Conservation (phyloP, 2,113 vertebrate species). For the Siniperca chuatsi region DNA sequence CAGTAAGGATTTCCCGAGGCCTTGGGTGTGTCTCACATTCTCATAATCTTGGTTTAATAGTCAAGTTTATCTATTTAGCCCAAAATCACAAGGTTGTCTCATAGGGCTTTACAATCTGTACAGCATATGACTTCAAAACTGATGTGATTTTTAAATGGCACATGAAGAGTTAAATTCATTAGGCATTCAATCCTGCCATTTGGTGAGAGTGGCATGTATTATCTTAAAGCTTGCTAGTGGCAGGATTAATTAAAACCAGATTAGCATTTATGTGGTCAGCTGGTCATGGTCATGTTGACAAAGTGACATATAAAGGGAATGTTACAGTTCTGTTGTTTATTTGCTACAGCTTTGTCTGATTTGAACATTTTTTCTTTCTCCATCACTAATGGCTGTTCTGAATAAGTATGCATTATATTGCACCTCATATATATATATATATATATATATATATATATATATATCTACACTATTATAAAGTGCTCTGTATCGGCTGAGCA, state of each 20-base stretch:
- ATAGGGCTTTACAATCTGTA: not conserved
- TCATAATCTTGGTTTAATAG: not conserved
- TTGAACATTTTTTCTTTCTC: not conserved
- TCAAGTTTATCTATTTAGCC: not conserved
- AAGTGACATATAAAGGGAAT: not conserved
- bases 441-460: no score
- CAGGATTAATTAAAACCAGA: slow-evolving; percentile 18
- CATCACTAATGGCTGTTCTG: not conserved
- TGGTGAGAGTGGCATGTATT: slow-evolving; percentile 8
- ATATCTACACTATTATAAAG: not conserved
- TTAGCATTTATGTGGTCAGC: slow-evolving; percentile 8
- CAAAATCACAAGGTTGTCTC: not conserved
- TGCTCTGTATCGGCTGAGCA: slow-evolving; percentile 4
- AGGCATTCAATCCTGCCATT: not conserved
- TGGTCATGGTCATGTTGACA: not conserved
- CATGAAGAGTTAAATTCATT: not conserved
- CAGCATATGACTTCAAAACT: not conserved
- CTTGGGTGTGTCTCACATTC: slow-evolving; percentile 24
- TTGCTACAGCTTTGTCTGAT: not conserved
- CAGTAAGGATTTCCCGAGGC: slow-evolving; percentile 18
- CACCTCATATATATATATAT: slow-evolving; percentile 4
- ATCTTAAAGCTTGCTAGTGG: slow-evolving; percentile 8
- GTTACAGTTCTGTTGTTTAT: not conserved
- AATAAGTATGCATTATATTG: slow-evolving; percentile 4
- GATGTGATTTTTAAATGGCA: not conserved